Evolutionary conservation across 2,113 vertebrate genomes (phyloP).

Genomic region (Tragulus kanchil): DNA sequence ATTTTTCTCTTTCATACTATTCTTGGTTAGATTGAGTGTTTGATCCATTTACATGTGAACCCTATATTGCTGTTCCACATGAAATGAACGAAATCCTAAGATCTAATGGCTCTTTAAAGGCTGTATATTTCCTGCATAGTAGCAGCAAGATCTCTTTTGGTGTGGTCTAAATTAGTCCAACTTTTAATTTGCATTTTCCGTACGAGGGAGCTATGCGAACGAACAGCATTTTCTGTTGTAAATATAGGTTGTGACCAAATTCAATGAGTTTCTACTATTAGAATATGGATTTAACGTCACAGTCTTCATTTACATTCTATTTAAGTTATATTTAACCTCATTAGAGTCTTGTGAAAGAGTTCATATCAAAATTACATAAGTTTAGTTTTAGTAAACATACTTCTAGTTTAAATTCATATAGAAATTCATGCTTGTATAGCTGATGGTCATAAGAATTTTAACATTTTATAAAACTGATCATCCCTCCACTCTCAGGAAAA

Average conservation of each 20-base stretch:
- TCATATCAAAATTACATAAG: slow-evolving; percentile 46
- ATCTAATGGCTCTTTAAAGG: not conserved
- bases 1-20: not conserved
- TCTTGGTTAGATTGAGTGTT: not conserved
- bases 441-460: not conserved
- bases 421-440: not conserved
- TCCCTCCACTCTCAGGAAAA: not conserved
- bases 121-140: not conserved
- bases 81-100: not conserved
- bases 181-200: slow-evolving; percentile 28
- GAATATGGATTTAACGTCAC: not conserved
- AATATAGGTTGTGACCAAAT: slow-evolving; percentile 1
- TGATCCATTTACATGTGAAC: not conserved
- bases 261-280: slow-evolving; percentile 39
- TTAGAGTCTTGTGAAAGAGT: slow-evolving; percentile 20
- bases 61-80: not conserved
- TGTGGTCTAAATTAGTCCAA: not conserved
- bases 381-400: slow-evolving; percentile 11
- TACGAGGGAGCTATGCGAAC: not conserved
- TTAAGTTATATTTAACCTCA: slow-evolving; percentile 46
- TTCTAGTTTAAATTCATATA: slow-evolving; percentile 43
- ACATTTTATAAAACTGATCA: not conserved
- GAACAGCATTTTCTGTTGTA: slow-evolving; percentile 30
- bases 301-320: slow-evolving; percentile 20
- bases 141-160: slow-evolving; percentile 1